These are phyloP conservation scores for Sinonovacula constricta DNA, from an alignment of 1,140 invertebrate genomes.

Conservation along the genomic window DNA sequence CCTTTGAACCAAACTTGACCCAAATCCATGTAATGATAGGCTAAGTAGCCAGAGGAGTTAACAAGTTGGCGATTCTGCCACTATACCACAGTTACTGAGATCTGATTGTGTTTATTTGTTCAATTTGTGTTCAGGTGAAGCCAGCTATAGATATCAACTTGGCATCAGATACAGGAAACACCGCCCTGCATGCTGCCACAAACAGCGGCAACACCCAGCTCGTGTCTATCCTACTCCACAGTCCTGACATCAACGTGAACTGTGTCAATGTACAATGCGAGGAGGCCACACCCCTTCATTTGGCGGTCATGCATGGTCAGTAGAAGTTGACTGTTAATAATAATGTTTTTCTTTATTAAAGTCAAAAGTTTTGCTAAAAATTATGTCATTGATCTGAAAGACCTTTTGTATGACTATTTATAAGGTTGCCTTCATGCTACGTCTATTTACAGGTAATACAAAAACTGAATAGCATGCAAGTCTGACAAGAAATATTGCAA, in stretches of 20 bases:
- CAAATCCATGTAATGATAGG: too few species aligned
- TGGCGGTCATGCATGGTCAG: constrained; percentile 77
- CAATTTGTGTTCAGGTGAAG: constrained; percentile 60
- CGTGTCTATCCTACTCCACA: constrained; percentile 67
- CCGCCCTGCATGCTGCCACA: constrained; percentile 75
- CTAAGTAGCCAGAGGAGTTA: too few species aligned
- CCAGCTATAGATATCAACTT: constrained; percentile 70
- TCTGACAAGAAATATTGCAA: not conserved
- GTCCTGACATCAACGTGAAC: constrained; percentile 68
- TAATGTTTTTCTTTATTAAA: not conserved
- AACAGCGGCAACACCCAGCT: constrained; percentile 72
- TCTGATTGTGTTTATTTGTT: too few species aligned
- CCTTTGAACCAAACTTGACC: too few species aligned
- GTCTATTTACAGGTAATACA: not conserved
- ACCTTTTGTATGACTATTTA: not conserved
- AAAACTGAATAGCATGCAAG: not conserved
- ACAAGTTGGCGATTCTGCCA: too few species aligned
- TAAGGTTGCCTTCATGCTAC: not conserved
- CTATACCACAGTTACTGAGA: too few species aligned
- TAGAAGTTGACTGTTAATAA: not conserved
- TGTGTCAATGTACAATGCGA: constrained; percentile 74
- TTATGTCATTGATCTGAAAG: not conserved
- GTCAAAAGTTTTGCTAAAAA: not conserved
- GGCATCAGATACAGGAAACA: constrained; percentile 76
- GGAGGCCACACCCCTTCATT: constrained; percentile 75